Conservation (phyloP, 2,888 invertebrate genomes). For the Galeopsomyia nigrocyanea region DNA sequence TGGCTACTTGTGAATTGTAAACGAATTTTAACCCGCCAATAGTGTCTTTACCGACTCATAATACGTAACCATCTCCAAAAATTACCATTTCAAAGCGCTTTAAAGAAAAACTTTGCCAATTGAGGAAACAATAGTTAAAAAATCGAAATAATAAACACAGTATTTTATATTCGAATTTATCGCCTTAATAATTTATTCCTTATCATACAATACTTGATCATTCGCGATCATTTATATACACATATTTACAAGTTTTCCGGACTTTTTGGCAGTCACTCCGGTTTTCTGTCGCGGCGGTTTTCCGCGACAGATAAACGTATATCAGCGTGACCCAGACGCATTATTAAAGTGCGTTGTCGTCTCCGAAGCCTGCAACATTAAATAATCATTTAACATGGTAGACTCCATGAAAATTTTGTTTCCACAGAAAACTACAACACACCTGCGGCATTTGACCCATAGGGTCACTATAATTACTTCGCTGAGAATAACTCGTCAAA, state of each 20-base stretch:
- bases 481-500: constrained; percentile 59
- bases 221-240: background rate
- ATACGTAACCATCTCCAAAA: no score
- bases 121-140: no score
- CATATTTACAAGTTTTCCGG: constrained; percentile 27
- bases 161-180: no score
- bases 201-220: background rate
- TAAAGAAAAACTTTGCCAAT: no score
- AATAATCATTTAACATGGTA: background rate
- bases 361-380: constrained; percentile 30
- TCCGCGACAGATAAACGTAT: constrained; percentile 2
- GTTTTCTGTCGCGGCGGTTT: no score
- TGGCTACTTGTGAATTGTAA: no score
- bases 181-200: background rate
- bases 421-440: constrained; percentile 23
- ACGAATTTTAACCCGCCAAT: no score
- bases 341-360: constrained; percentile 42
- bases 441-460: constrained; percentile 65
- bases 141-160: no score
- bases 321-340: constrained; percentile 36
- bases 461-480: constrained; percentile 62
- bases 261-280: background rate
- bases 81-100: no score
- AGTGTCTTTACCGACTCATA: no score
- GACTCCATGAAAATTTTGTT: no score